Evolutionary conservation across 2,888 invertebrate species (phyloP).

Genomic region (Archips crataeganus): DNA sequence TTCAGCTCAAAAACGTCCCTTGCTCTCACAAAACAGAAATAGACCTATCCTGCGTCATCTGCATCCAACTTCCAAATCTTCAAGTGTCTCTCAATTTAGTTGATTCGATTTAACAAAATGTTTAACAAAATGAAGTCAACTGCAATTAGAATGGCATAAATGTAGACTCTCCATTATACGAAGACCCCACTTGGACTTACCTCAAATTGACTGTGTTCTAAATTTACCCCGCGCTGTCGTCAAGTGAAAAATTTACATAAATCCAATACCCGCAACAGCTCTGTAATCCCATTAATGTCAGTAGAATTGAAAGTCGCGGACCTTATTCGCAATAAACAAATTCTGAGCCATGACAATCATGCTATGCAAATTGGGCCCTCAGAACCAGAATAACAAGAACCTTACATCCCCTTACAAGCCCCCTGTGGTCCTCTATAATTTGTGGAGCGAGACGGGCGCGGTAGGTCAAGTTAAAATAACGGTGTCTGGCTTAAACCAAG

Average conservation of each 20-base stretch:
- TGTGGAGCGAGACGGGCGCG: not conserved
- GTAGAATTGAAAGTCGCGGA: conserved; percentile 54
- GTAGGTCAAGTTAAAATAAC: conserved; percentile 1
- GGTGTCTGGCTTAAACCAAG: conserved; percentile 6
- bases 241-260: conserved; percentile 60
- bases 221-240: conserved; percentile 17
- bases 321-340: conserved; percentile 51
- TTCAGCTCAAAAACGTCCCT: too few species aligned
- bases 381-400: conserved; percentile 18
- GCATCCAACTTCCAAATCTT: too few species aligned
- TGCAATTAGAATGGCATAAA: not conserved
- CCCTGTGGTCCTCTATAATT: not conserved
- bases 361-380: conserved; percentile 50
- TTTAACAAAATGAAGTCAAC: too few species aligned
- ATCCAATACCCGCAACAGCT: conserved; percentile 59
- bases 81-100: too few species aligned
- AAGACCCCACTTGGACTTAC: not conserved
- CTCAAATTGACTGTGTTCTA: conserved; percentile 28
- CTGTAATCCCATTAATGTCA: conserved; percentile 56
- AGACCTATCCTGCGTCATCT: too few species aligned
- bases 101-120: too few species aligned
- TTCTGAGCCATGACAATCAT: conserved; percentile 54
- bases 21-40: too few species aligned
- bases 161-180: not conserved
- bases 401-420: not conserved